Evolutionary conservation across 1,140 invertebrate species (phyloP).

Genomic region (Heliconius nattereri): DNA sequence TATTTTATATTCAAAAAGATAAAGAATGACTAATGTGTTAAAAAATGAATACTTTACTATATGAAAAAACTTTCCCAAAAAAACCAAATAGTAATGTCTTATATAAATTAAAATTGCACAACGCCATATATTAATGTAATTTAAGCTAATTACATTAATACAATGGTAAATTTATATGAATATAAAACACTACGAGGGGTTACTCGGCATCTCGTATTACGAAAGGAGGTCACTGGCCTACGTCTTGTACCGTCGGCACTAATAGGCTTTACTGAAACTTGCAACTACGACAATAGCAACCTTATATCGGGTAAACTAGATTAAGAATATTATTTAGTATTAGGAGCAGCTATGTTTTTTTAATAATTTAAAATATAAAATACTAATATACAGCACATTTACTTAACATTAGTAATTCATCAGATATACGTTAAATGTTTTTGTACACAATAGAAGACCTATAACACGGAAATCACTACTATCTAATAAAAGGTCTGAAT

Average conservation of each 20-base stretch:
- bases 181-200: conserved; percentile 16
- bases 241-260: conserved; percentile 7
- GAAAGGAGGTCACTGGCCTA: conserved; percentile 32
- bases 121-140: neutral
- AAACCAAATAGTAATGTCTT: neutral
- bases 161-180: conserved; percentile 8
- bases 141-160: neutral
- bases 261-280: conserved; percentile 26
- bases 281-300: conserved; percentile 23
- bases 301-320: conserved; percentile 29
- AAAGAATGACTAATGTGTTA: neutral
- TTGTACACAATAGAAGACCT: too few species aligned
- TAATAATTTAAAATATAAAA: neutral
- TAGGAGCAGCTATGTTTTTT: neutral
- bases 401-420: too few species aligned
- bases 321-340: conserved; percentile 12
- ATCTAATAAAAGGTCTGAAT: too few species aligned
- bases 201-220: conserved; percentile 24
- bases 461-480: too few species aligned
- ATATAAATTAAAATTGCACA: neutral
- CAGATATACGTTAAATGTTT: too few species aligned
- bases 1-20: neutral
- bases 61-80: neutral
- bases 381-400: neutral
- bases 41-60: neutral